Base-by-base conservation (phyloP, 1,140 invertebrate species). In the Acyrthosiphon pisum region DNA sequence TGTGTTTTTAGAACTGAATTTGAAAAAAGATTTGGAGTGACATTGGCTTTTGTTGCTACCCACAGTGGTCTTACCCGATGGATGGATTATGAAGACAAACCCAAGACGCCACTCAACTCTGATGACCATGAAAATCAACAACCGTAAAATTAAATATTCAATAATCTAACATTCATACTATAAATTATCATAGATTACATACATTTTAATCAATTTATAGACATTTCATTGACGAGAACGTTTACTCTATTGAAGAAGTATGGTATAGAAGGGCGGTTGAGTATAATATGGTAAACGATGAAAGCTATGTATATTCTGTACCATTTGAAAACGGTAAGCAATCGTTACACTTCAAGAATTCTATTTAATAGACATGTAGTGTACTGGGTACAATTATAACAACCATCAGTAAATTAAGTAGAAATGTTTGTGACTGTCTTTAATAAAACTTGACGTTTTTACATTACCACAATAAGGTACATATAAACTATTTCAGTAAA, bases 191-290 rank as follows among this genome's bases (percentile, higher is more conserved):
- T 35, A n/a, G 20, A 76, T 86, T 30, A 46, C 11, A 56, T 56
- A 50, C 4, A 6, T 41, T 56, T 86, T 48, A 26, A 3, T 26
- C 18, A 37, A 37, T 50, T 48, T 41, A 46, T 22, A 90, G 89
- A 68, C 95, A 95, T 93, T 96, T 96, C 94, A 95, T 95, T 91
- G 94, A 95, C 87, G 95, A 96, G 84, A 96, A 98, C 95, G 97
- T 97, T 14, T 95, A 96, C 90, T 97, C 98, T 2, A 98, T 98
- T 83, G 98, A 99, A 95, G 98, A 99, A 95, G 96, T 98, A 18
- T 99, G 98, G 98, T 99, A 99, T 95, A 97, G 97, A 94, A 96
- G 98, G 88, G 98, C 98, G 1, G 98, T 99, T 0, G 98, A 99
- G 94, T 98, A 98, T 94, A 97, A 98, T 95, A 97, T 97, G 94